Evolutionary conservation across 2,797 vertebrate genomes (phyloP), one percentile per base, ranked within the genome.

Genomic region (Enteromius paludinosus): DNA sequence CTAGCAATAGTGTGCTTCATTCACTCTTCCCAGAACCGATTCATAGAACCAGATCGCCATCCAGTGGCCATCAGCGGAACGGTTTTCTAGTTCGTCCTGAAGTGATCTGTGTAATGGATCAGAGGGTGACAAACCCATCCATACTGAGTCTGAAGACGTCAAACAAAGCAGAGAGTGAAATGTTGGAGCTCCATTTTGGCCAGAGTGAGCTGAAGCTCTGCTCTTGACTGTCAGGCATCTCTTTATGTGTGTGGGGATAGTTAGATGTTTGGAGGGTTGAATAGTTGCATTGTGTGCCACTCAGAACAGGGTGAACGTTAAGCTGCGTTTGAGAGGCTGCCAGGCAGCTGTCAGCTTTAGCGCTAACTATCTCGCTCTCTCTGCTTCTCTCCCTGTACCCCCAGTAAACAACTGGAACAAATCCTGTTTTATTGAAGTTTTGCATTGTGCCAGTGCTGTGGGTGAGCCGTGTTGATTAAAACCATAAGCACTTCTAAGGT

Each of bases 331-430:
- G 94, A 93, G 92, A 89, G 90, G 85, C 91, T 92, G 92, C 93
- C 94, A 94, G 91, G 91, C 93, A 94, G 94, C 95, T 94, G 93
- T 94, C 94, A 92, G 92, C 92, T 94, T 93, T 86, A 73, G 83
- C 23, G 71, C 65, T 72, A 78, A 49, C 66, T 70, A n/a, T 78
- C 73, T 83, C 61, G 52, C 59, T 52, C 43, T 62, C 68, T 75
- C 38, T 82, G 14, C 74, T 66, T 38, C 45, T 65, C 65, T 49
- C 12, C 70, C 91, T 89, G 92, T 91, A 83, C 92, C 93, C 93
- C 92, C 92, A 92, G 92, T 94, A 94, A 93, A 94, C 93, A 93
- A 93, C 92, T 93, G 93, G 93, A 94, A 94, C 94, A 93, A 95
- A 94, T 94, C 93, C 91, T 93, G 90, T 95, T 94, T 94, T 93